A percentile compares a stretch with the other conserved stretches of the same genome.
Conservation (phyloP, 1,140 invertebrate species). For the Drosophila ambigua region DNA sequence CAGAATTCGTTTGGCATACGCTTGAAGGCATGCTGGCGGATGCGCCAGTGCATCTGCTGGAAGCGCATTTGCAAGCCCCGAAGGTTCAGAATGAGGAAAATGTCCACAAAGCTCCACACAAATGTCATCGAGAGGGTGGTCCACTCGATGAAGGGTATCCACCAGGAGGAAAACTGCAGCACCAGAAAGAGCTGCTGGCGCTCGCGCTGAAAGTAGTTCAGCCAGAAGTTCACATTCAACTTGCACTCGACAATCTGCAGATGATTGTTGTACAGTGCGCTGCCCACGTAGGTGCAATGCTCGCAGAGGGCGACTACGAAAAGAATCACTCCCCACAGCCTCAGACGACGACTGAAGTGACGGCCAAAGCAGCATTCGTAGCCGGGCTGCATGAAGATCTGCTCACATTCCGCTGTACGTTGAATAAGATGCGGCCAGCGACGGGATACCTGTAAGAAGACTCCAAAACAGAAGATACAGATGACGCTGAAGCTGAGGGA, state of each 20-base stretch:
- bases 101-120: conserved; percentile 88
- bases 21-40: conserved; percentile 62
- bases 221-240: conserved; percentile 68
- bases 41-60: conserved; percentile 85
- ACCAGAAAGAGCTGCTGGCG: conserved; percentile 68
- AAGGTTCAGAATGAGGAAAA: conserved; percentile 87
- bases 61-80: conserved; percentile 86
- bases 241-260: conserved; percentile 71
- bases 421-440: conserved; percentile 67
- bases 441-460: conserved; percentile 59
- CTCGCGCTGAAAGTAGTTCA: conserved; percentile 73
- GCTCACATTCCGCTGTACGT: conserved; percentile 56
- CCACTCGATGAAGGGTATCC: conserved; percentile 73
- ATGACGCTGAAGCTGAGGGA: conserved; percentile 76
- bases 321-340: conserved; percentile 53
- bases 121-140: conserved; percentile 85
- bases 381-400: conserved; percentile 56
- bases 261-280: conserved; percentile 72
- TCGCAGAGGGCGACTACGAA: conserved; percentile 60
- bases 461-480: conserved; percentile 62
- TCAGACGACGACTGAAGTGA: conserved; percentile 49
- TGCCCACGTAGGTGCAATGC: conserved; percentile 68
- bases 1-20: conserved; percentile 84
- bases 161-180: conserved; percentile 50
- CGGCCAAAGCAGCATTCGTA: conserved; percentile 54